phyloP scores from a whole-genome alignment of 2,797 vertebrate species.

The Coendou prehensilis region DNA sequence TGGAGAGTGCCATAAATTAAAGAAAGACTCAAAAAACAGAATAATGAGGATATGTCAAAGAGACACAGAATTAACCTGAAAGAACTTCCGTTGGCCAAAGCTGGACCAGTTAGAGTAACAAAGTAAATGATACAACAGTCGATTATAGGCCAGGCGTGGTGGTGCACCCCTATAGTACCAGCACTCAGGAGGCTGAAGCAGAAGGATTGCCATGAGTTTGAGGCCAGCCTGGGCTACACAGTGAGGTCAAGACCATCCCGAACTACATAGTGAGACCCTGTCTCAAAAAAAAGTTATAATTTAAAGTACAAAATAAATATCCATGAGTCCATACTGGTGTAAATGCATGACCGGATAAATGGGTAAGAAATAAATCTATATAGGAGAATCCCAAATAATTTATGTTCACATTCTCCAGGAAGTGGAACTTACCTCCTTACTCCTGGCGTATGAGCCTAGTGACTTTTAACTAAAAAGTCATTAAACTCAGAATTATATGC shows the following conservation, averaged over 20 bases:
- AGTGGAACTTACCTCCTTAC: not conserved
- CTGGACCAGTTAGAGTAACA: not conserved
- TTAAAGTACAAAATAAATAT: constrained; percentile 48
- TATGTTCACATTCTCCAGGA: not conserved
- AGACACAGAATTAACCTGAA: constrained; percentile 6
- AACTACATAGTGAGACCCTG: not conserved
- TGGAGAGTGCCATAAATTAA: not conserved
- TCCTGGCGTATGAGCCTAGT: not conserved
- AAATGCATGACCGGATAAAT: constrained; percentile 37
- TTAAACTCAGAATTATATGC: constrained; percentile 53
- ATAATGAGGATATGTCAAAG: not conserved
- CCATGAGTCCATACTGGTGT: not conserved
- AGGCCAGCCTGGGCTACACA: not conserved
- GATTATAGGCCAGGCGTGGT: not conserved
- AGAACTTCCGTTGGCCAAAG: not conserved
- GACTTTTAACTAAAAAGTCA: not conserved
- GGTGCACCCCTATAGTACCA: not conserved
- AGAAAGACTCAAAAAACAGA: not conserved
- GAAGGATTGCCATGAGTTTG: not conserved
- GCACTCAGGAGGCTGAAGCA: not conserved
- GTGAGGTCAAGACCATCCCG: not conserved
- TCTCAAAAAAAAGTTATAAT: not conserved
- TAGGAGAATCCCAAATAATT: constrained; percentile 38
- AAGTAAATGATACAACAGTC: not conserved
- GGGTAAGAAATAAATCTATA: not conserved